Evolutionary conservation across 2,888 invertebrate genomes (phyloP).

Genomic region (Leptinotarsa peninsularis): DNA sequence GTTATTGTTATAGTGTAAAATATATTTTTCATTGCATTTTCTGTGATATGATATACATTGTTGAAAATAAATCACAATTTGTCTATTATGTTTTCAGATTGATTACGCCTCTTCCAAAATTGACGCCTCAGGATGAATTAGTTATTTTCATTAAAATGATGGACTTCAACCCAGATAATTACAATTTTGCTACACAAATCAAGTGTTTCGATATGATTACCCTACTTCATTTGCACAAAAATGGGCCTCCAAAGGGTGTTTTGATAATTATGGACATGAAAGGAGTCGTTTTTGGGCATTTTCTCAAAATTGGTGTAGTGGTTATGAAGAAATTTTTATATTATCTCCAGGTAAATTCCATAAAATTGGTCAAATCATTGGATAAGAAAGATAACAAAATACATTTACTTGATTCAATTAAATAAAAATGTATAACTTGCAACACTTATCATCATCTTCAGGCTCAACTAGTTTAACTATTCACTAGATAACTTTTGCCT

Average conservation of each 20-base stretch:
- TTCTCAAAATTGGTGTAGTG: constrained; percentile 73
- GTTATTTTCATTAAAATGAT: constrained; percentile 59
- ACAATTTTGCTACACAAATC: constrained; percentile 68
- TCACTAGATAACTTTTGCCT: too few species aligned
- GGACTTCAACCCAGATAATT: constrained; percentile 72
- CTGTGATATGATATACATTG: neutral
- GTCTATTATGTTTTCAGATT: constrained; percentile 39
- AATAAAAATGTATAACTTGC: too few species aligned
- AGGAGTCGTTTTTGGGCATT: constrained; percentile 72
- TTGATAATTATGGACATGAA: constrained; percentile 75
- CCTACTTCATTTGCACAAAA: constrained; percentile 70
- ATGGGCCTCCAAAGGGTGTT: constrained; percentile 71
- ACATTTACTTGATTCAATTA: too few species aligned
- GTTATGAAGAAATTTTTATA: constrained; percentile 76
- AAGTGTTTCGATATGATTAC: constrained; percentile 71
- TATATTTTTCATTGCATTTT: neutral
- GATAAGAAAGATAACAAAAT: too few species aligned
- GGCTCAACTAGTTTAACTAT: too few species aligned
- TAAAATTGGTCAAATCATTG: too few species aligned
- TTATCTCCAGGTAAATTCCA: constrained; percentile 72
- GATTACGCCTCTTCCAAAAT: constrained; percentile 48
- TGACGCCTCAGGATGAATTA: constrained; percentile 54
- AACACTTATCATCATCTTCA: too few species aligned
- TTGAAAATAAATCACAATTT: neutral
- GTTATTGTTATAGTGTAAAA: too few species aligned